Evolutionary conservation across 2,797 vertebrate species (phyloP).

Genomic region (Liparis tanakae): DNA sequence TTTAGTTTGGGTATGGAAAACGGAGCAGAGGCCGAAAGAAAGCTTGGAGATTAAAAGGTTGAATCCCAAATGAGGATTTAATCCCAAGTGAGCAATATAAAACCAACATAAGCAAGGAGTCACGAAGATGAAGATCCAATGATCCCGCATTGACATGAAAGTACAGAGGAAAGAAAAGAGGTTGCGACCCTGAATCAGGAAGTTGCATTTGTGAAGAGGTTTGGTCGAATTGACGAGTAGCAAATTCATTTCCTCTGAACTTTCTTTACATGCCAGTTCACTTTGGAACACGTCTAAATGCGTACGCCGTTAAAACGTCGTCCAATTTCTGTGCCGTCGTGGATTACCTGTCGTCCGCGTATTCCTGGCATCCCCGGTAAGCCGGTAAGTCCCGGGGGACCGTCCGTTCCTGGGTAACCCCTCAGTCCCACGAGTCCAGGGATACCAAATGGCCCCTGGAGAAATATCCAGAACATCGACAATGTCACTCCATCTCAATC

Average conservation of each 20-base stretch:
- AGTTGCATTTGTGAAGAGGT: not conserved
- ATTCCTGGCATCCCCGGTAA: conserved; percentile 86
- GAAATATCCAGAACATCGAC: conserved; percentile 48
- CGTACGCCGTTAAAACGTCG: not conserved
- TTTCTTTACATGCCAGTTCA: not conserved
- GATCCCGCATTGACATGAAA: too few relatives aligned
- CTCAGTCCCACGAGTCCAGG: conserved; percentile 83
- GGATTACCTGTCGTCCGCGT: conserved; percentile 78
- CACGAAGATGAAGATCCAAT: too few relatives aligned
- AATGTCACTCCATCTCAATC: not conserved
- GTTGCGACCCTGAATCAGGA: too few relatives aligned
- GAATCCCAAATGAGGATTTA: too few relatives aligned
- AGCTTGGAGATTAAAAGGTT: too few relatives aligned
- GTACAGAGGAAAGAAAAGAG: too few relatives aligned
- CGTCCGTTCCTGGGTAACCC: conserved; percentile 88
- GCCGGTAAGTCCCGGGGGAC: conserved; percentile 85
- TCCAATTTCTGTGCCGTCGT: not conserved
- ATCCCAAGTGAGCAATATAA: too few relatives aligned
- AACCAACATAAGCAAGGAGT: too few relatives aligned
- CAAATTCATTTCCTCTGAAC: not conserved
- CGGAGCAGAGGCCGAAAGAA: too few relatives aligned
- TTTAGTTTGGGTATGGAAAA: too few relatives aligned
- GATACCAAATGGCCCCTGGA: conserved; percentile 86
- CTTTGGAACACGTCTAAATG: not conserved
- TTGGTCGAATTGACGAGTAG: not conserved